These are phyloP conservation scores for Neotoxoptera formosana DNA, from an alignment of 1,140 invertebrate genomes.

Conservation along the genomic window DNA sequence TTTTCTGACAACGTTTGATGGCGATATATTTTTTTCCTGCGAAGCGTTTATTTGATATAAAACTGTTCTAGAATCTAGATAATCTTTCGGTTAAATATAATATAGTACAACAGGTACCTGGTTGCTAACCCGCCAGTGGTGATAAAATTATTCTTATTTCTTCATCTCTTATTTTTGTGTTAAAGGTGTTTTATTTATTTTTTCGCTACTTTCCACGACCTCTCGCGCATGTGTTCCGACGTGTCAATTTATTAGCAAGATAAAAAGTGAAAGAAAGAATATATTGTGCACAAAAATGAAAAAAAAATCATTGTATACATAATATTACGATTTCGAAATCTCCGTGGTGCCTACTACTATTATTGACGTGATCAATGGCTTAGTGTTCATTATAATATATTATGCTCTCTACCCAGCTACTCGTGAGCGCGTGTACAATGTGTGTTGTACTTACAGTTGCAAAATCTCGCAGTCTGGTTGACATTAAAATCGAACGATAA, in stretches of 20 bases:
- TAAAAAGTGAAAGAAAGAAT: constrained; percentile 45
- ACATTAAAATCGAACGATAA: constrained; percentile 52
- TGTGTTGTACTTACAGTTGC: not conserved
- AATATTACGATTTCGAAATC: constrained; percentile 27
- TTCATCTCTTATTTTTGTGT: not conserved
- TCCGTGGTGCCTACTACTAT: not conserved
- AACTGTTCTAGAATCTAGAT: not conserved
- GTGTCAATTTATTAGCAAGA: constrained; percentile 15
- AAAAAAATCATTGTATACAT: constrained; percentile 20
- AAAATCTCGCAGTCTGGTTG: constrained; percentile 30
- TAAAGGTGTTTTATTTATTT: not conserved
- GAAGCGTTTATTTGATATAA: not conserved
- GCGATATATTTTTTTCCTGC: not conserved
- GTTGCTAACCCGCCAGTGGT: not conserved
- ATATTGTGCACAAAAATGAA: not conserved
- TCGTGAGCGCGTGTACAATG: not conserved
- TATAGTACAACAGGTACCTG: not conserved
- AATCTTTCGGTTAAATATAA: not conserved
- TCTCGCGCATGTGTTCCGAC: too few relatives aligned
- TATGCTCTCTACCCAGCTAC: not conserved
- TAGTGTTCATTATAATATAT: constrained; percentile 4
- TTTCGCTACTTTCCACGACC: not conserved
- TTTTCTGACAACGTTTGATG: not conserved
- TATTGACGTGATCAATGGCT: constrained; percentile 51
- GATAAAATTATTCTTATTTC: not conserved